Conservation (phyloP, 2,797 vertebrate species). For the Austrolebias charrua region DNA sequence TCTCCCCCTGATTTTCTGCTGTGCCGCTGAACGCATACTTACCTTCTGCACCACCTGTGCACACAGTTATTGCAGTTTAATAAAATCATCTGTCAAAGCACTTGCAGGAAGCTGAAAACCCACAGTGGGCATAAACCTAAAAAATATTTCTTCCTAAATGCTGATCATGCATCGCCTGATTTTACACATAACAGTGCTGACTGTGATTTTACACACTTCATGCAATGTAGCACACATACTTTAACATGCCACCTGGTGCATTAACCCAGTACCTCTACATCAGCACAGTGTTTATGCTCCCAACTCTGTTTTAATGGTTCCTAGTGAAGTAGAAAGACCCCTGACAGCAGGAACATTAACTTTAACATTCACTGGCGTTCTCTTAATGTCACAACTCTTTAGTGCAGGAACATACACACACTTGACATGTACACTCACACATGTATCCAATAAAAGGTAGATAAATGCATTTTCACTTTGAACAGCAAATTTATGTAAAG, state of each 20-base stretch:
- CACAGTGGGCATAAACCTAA: constrained; percentile 5
- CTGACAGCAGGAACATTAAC: constrained; percentile 46
- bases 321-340: constrained; percentile 37
- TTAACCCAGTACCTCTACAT: constrained; percentile 16
- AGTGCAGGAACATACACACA: constrained; percentile 8
- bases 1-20: background rate
- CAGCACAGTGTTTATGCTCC: constrained; percentile 25
- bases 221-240: constrained; percentile 12
- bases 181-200: constrained; percentile 6
- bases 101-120: constrained; percentile 11
- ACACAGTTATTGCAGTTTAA: constrained; percentile 23
- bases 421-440: constrained; percentile 10
- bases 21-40: background rate
- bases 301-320: constrained; percentile 28
- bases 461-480: constrained; percentile 6
- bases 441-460: constrained; percentile 9
- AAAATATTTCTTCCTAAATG: constrained; percentile 18
- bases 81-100: constrained; percentile 21
- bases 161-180: constrained; percentile 14
- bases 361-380: constrained; percentile 10
- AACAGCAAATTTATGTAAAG: constrained; percentile 21
- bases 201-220: constrained; percentile 16
- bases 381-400: constrained; percentile 30
- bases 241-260: constrained; percentile 15
- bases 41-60: constrained; percentile 8